Conservation (phyloP, 1,140 invertebrate species). For the Lamellibrachia luymesi region DNA sequence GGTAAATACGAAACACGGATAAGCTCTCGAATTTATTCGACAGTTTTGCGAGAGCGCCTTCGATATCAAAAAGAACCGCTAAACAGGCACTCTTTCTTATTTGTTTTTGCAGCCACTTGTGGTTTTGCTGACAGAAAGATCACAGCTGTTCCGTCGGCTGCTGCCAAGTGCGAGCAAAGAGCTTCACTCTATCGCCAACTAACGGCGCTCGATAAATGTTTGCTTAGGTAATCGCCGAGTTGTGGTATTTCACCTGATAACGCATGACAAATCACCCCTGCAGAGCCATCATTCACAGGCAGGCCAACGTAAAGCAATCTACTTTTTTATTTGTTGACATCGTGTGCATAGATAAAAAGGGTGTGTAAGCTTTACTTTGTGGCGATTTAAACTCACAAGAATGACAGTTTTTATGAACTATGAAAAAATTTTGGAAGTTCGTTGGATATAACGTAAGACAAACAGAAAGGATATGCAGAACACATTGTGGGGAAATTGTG, state of each 20-base stretch:
- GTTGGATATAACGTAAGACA: too few relatives aligned
- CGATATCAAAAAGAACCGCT: neutral
- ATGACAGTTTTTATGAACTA: too few relatives aligned
- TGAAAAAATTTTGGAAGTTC: too few relatives aligned
- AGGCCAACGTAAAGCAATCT: neutral
- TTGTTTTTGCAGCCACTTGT: neutral
- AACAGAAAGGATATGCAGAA: too few relatives aligned
- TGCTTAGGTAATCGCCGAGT: neutral
- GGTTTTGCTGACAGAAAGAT: neutral
- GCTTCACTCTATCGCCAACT: neutral
- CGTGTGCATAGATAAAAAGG: neutral
- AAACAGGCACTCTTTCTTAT: neutral
- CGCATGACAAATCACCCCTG: neutral
- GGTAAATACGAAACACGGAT: neutral
- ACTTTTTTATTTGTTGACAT: neutral
- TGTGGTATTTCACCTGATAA: neutral
- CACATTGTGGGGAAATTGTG: too few relatives aligned
- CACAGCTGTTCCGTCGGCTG: neutral
- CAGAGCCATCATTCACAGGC: neutral
- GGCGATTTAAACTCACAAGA: too few relatives aligned
- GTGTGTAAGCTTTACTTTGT: neutral
- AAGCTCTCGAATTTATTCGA: neutral
- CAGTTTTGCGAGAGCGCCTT: neutral
- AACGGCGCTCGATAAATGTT: neutral
- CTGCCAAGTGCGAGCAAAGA: conserved; percentile 3